Conservation (phyloP, 2,888 invertebrate species). For the Caenorhabditis japonica region DNA sequence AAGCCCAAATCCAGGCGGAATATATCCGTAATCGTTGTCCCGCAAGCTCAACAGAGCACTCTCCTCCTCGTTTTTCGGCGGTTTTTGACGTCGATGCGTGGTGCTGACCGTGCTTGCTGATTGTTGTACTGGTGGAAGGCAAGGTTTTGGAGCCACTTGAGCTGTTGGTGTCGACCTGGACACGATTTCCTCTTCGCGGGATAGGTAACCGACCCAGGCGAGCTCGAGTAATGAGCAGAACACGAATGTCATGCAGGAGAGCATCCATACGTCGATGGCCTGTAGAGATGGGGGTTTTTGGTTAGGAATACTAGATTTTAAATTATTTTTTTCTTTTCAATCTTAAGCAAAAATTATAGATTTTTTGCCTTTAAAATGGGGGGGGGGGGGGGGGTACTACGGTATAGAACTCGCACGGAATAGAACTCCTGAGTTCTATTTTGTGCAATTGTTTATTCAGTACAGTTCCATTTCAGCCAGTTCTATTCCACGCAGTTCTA, state of each 20-base stretch:
- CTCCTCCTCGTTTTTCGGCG: slow-evolving; percentile 51
- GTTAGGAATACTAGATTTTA: background rate
- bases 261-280: slow-evolving; percentile 76
- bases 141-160: slow-evolving; percentile 44
- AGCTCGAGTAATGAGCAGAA: slow-evolving; percentile 76
- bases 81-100: background rate
- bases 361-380: background rate
- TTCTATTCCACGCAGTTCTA: no score
- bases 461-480: no score
- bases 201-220: slow-evolving; percentile 75
- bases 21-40: slow-evolving; percentile 77
- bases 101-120: slow-evolving; percentile 1
- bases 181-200: slow-evolving; percentile 64
- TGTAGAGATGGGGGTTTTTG: slow-evolving; percentile 15
- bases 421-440: no score
- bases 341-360: no score
- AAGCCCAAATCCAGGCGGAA: slow-evolving; percentile 73
- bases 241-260: slow-evolving; percentile 77
- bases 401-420: no score
- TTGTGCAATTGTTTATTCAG: no score
- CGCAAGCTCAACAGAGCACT: slow-evolving; percentile 59
- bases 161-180: slow-evolving; percentile 9
- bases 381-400: no score
- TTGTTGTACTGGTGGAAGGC: slow-evolving; percentile 37
- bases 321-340: background rate